phyloP scores from a whole-genome alignment of 2,888 invertebrate genomes.

The Himalopsyche tibetana region DNA sequence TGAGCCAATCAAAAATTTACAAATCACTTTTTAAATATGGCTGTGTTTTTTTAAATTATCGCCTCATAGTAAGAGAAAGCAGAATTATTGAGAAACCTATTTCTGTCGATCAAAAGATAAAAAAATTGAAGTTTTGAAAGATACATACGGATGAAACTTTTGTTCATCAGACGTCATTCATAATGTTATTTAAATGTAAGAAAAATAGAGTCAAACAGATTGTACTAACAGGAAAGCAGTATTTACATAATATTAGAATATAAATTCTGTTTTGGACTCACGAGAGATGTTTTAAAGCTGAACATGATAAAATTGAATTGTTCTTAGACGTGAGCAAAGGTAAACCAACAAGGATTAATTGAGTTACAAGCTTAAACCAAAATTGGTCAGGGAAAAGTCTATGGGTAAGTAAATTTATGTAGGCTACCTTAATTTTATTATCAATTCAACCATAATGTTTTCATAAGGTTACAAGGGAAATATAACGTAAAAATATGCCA shows the following conservation, averaged over 20 bases:
- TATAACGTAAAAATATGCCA: background rate
- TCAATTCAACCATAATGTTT: slow-evolving; percentile 20
- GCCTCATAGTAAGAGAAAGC: no score
- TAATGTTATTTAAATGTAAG: background rate
- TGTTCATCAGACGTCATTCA: background rate
- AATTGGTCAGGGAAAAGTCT: slow-evolving; percentile 34
- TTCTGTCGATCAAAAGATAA: no score
- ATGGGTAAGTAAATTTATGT: slow-evolving; percentile 29
- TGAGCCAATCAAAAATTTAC: no score
- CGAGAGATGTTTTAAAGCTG: slow-evolving; percentile 18
- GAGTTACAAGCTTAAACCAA: slow-evolving; percentile 34
- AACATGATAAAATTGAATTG: slow-evolving; percentile 26
- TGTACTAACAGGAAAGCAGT: background rate
- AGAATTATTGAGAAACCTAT: no score
- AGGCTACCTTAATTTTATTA: slow-evolving; percentile 34
- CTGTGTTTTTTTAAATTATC: no score
- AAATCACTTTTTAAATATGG: no score
- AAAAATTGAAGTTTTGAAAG: background rate
- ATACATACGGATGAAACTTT: background rate
- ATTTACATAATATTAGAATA: slow-evolving; percentile 30
- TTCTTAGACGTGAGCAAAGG: slow-evolving; percentile 31
- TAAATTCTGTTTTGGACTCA: slow-evolving; percentile 25
- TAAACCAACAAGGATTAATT: slow-evolving; percentile 34
- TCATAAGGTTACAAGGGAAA: slow-evolving; percentile 15
- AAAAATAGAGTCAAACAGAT: background rate